phyloP scores from a whole-genome alignment of 1,140 invertebrate species.

The Ips nitidus region DNA sequence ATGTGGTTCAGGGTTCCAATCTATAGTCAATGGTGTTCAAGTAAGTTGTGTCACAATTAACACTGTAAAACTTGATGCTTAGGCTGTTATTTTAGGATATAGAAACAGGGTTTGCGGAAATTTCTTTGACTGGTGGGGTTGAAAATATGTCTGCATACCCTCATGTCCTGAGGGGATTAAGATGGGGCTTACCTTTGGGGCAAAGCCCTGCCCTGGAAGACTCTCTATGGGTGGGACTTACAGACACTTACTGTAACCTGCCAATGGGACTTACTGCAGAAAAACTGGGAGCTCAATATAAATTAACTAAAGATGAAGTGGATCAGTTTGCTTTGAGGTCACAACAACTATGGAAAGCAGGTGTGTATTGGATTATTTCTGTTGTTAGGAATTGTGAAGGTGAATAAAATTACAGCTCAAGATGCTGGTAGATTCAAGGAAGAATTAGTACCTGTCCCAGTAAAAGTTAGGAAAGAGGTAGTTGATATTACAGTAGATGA shows the following conservation, averaged over 20 bases:
- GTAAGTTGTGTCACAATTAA: constrained; percentile 54
- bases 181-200: constrained; percentile 92
- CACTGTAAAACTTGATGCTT: not conserved
- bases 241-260: constrained; percentile 86
- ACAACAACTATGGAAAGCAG: constrained; percentile 78
- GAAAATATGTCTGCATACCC: constrained; percentile 98
- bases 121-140: constrained; percentile 88
- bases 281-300: constrained; percentile 91
- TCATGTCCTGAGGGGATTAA: constrained; percentile 79
- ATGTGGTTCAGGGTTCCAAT: constrained; percentile 96
- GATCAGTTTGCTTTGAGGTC: constrained; percentile 88
- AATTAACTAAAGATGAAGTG: constrained; percentile 81
- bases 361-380: not conserved
- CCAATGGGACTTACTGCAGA: constrained; percentile 98
- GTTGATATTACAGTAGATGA: constrained; percentile 85
- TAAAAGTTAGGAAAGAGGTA: constrained; percentile 83
- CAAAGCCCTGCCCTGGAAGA: constrained; percentile 84
- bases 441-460: constrained; percentile 84
- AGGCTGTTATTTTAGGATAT: constrained; percentile 71
- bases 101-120: constrained; percentile 77
- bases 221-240: constrained; percentile 87
- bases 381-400: not conserved
- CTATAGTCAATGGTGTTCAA: constrained; percentile 87
- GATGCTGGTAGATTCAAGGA: constrained; percentile 86
- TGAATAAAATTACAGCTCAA: constrained; percentile 61